phyloP scores from a whole-genome alignment of 2,888 invertebrate genomes.

The Sinotaia quadrata region DNA sequence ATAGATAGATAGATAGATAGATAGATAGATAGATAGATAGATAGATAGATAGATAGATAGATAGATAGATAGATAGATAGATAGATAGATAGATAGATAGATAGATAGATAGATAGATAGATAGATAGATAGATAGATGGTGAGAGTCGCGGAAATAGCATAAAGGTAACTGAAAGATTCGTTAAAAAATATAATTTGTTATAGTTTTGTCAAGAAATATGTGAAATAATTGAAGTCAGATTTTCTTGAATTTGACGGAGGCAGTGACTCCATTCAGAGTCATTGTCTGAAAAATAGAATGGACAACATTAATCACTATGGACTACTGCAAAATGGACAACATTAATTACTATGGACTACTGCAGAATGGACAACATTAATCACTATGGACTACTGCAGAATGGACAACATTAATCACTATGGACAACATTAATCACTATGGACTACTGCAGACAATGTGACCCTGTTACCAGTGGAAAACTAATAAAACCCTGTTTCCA shows the following conservation, averaged over 20 bases:
- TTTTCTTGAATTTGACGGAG: not conserved
- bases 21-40: not conserved
- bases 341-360: too few relatives aligned
- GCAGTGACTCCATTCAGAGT: conserved; percentile 5
- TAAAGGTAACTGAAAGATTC: not conserved
- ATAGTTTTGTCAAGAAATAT: not conserved
- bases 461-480: too few relatives aligned
- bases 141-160: not conserved
- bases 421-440: too few relatives aligned
- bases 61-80: not conserved
- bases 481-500: too few relatives aligned
- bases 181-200: not conserved
- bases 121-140: not conserved
- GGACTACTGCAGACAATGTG: too few relatives aligned
- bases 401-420: too few relatives aligned
- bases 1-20: not conserved
- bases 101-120: not conserved
- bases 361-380: too few relatives aligned
- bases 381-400: too few relatives aligned
- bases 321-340: too few relatives aligned
- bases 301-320: too few relatives aligned
- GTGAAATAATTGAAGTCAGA: not conserved
- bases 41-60: not conserved
- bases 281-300: conserved; percentile 12
- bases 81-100: not conserved